phyloP scores from a whole-genome alignment of 2,888 invertebrate genomes.

The Eupithecia abbreviata region DNA sequence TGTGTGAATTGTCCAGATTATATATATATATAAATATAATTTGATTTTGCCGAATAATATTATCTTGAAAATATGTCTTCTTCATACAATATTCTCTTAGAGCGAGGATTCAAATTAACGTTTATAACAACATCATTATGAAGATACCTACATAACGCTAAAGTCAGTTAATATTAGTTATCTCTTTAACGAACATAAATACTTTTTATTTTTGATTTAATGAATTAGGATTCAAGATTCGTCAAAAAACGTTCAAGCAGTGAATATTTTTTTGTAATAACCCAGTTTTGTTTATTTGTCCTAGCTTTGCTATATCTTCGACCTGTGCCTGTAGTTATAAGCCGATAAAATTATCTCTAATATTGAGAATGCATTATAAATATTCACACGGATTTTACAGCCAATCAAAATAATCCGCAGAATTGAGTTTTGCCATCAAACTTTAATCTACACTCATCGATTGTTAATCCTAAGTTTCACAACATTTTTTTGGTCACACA shows the following conservation, averaged over 20 bases:
- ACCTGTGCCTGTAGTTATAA: not conserved
- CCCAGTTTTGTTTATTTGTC: not conserved
- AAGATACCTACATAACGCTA: too few species aligned
- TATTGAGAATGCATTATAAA: slow-evolving; percentile 25
- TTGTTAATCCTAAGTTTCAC: slow-evolving; percentile 62
- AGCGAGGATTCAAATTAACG: too few species aligned
- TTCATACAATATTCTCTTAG: too few species aligned
- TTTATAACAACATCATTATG: too few species aligned
- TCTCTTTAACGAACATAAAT: too few species aligned
- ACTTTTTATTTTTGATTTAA: too few species aligned
- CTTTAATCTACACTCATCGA: slow-evolving; percentile 45
- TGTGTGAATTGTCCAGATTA: too few species aligned
- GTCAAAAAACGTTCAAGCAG: not conserved
- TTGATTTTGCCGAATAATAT: too few species aligned
- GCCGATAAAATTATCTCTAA: not conserved
- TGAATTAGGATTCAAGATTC: too few species aligned
- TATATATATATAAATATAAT: too few species aligned
- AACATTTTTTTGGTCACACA: slow-evolving; percentile 60
- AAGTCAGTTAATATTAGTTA: too few species aligned
- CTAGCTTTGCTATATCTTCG: not conserved
- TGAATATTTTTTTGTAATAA: not conserved
- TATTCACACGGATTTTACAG: slow-evolving; percentile 43
- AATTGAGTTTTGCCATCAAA: slow-evolving; percentile 37
- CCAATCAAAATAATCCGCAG: slow-evolving; percentile 44
- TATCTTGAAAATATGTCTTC: too few species aligned